A percentile compares a stretch with the other conserved stretches of the same genome.
phyloP scores from a whole-genome alignment of 1,140 invertebrate genomes.

The Neodiprion virginianus region DNA sequence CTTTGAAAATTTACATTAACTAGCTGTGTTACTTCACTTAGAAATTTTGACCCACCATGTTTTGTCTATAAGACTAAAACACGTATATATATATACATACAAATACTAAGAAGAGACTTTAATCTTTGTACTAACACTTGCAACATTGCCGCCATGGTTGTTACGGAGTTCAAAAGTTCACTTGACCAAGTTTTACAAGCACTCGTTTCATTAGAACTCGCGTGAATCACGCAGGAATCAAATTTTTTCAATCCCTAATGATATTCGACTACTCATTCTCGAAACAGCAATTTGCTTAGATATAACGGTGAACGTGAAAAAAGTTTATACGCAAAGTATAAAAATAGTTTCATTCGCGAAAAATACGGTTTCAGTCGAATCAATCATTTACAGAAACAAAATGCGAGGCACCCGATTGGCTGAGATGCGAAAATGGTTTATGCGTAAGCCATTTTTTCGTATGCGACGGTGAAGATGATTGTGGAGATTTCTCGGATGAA shows the following conservation, averaged over 20 bases:
- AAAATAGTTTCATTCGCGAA: constrained; percentile 26
- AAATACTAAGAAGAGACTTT: too few relatives aligned
- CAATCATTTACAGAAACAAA: constrained; percentile 14
- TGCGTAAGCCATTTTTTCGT: constrained; percentile 53
- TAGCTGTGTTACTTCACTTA: too few relatives aligned
- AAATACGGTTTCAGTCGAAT: background rate
- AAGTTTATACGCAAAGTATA: constrained; percentile 44
- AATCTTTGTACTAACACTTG: too few relatives aligned
- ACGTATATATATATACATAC: too few relatives aligned
- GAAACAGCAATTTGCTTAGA: background rate
- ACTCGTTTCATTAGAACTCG: background rate
- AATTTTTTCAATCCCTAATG: background rate
- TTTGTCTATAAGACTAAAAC: too few relatives aligned
- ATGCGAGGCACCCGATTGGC: constrained; percentile 21
- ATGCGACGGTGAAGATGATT: constrained; percentile 62
- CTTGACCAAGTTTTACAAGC: background rate
- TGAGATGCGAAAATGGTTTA: constrained; percentile 51
- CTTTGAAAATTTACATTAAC: too few relatives aligned
- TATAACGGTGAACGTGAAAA: background rate
- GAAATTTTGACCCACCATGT: too few relatives aligned
- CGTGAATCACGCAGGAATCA: background rate
- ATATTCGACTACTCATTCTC: background rate
- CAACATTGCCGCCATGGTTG: too few relatives aligned
- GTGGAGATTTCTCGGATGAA: constrained; percentile 64
- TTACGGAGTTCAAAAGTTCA: background rate